Base-by-base conservation (phyloP, 2,888 invertebrate species). In the Drosophila stalkeri region DNA sequence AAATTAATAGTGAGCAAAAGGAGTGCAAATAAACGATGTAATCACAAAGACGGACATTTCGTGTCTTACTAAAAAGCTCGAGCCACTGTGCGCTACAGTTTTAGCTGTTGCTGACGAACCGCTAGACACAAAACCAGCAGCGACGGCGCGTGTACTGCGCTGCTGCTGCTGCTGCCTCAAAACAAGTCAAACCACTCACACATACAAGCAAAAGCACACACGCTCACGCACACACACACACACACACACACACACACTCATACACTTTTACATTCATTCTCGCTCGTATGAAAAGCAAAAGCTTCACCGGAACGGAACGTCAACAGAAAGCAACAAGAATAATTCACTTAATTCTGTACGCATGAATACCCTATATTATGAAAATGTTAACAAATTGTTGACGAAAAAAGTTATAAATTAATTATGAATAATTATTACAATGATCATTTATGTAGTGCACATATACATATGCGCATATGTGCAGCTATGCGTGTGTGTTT, bases 141-240 rank as follows among this genome's bases (percentile, higher is more conserved):
- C 67, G 85, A 73, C 88, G 86, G 78, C 86, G 89, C 86, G 86
- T 88, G 84, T 86, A 78, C 83, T 85, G 84, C 70, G 84, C 70
- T 66, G 64, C 49, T 80, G 82, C 86, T 67, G 84, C 69, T 66
- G 64, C 49, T 78, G 86, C 86, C 86, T 73, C 86, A 86, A 86
- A 86, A 86, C 86, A 89, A 86, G 86, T 86, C 86, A 86, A 86
- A 86, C 86, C 86, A 89, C 86, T 86, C 77, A 77, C 83, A 61
- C 79, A 80, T 47, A 78, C 80, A 41, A 39, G 46, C 47, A 66
- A 57, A 51, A 52, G 37, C 18, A 31, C 47, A 68, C 27, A 52
- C 41, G 47, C 7, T 37, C 62, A 69, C 41, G 39, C 70, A 27
- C 27, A 27, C 27, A 27, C 9, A 41, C 62, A 69, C 37, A 43